Percentiles rank a stretch among this genome's conserved stretches.
These are phyloP conservation scores for Drosophila fungiperda DNA, from an alignment of 2,888 invertebrate genomes.

Conservation along the genomic window DNA sequence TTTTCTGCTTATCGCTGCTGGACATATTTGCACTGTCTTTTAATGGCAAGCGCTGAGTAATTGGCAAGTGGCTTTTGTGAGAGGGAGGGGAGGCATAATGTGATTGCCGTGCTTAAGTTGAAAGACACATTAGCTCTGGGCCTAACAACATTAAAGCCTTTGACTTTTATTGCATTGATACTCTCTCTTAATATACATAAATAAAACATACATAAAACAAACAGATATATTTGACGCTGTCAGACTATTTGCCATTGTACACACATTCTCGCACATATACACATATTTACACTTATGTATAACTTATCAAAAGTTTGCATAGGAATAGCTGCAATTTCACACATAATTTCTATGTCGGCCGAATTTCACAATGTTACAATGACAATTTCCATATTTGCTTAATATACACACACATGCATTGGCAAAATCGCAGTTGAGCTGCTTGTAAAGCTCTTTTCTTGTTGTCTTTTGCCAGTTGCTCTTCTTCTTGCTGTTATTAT, in stretches of 20 bases:
- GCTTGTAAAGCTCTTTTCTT: constrained; percentile 53
- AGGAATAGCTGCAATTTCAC: constrained; percentile 27
- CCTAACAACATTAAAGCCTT: constrained; percentile 28
- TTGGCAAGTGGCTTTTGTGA: constrained; percentile 38
- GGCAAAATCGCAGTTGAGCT: constrained; percentile 49
- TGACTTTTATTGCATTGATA: constrained; percentile 17
- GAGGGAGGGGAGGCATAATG: background rate
- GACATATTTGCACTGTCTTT: constrained; percentile 60
- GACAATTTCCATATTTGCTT: constrained; percentile 51
- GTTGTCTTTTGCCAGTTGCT: constrained; percentile 42
- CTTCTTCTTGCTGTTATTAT: constrained; percentile 40
- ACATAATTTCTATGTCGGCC: constrained; percentile 33
- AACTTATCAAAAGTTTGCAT: background rate
- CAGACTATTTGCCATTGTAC: background rate
- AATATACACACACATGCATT: constrained; percentile 21
- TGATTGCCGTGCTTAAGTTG: background rate
- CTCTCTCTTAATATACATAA: constrained; percentile 8
- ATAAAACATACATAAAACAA: constrained; percentile 3
- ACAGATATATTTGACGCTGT: constrained; percentile 8
- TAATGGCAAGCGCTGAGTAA: constrained; percentile 63
- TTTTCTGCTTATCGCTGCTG: constrained; percentile 63
- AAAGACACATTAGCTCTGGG: constrained; percentile 26
- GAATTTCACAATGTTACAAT: constrained; percentile 56
- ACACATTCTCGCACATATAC: background rate
- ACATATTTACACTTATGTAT: background rate